A percentile compares a stretch with the other conserved stretches of the same genome.
phyloP scores from a whole-genome alignment of 2,888 invertebrate genomes.

The Julus scanicus region DNA sequence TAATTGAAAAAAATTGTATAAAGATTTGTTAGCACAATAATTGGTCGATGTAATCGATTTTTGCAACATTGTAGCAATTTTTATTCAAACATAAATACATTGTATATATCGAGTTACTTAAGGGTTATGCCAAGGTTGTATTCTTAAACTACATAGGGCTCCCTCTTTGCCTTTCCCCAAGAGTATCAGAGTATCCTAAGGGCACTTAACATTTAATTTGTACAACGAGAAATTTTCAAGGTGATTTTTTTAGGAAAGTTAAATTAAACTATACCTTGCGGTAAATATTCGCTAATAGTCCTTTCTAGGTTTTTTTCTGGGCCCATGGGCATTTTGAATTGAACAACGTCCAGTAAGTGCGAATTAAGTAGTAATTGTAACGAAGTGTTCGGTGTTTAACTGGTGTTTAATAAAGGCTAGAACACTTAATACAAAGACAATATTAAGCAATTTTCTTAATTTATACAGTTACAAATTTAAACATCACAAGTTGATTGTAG shows the following conservation, averaged over 20 bases:
- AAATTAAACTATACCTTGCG: not conserved
- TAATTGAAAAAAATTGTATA: not conserved
- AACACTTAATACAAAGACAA: too few relatives aligned
- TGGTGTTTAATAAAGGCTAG: too few relatives aligned
- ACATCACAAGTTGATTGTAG: too few relatives aligned
- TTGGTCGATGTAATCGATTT: not conserved
- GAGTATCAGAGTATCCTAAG: not conserved
- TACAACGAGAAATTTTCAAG: not conserved
- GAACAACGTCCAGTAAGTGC: too few relatives aligned
- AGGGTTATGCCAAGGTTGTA: conserved; percentile 27
- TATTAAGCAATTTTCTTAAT: too few relatives aligned
- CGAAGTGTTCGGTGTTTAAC: too few relatives aligned
- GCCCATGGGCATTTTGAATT: too few relatives aligned
- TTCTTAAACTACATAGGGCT: not conserved
- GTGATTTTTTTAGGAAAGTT: not conserved
- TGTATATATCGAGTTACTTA: not conserved
- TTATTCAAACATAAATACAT: not conserved
- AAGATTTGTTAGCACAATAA: conserved; percentile 4
- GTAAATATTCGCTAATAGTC: not conserved
- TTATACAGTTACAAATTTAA: too few relatives aligned
- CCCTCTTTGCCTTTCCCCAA: not conserved
- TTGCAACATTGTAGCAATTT: not conserved
- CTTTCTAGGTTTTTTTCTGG: not conserved
- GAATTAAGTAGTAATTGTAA: too few relatives aligned
- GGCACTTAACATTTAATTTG: not conserved